Conservation (phyloP, 2,888 invertebrate species). For the Callimorpha dominula region DNA sequence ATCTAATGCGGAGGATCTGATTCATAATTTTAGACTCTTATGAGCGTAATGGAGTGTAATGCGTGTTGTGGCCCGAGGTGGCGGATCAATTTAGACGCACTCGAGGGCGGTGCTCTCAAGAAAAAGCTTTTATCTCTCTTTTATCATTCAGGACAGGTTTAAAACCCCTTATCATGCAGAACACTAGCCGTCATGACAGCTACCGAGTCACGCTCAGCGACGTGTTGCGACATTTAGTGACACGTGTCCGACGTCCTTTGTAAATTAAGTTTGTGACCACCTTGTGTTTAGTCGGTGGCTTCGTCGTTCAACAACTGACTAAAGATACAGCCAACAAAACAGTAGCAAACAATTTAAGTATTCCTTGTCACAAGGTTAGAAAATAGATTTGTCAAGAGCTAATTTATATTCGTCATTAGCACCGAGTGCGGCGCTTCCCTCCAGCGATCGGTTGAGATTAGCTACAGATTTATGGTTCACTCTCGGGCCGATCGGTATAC, state of each 20-base stretch:
- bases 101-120: slow-evolving; percentile 32
- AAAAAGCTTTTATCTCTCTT: slow-evolving; percentile 62
- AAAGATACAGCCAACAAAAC: neutral
- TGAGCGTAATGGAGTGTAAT: slow-evolving; percentile 40
- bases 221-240: slow-evolving; percentile 19
- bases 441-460: slow-evolving; percentile 32
- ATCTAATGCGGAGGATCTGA: slow-evolving; percentile 22
- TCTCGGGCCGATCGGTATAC: slow-evolving; percentile 22
- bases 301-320: slow-evolving; percentile 7
- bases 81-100: slow-evolving; percentile 41
- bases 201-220: slow-evolving; percentile 23
- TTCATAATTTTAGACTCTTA: slow-evolving; percentile 7
- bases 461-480: slow-evolving; percentile 35
- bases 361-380: slow-evolving; percentile 9
- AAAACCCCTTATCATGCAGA: slow-evolving; percentile 2
- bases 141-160: slow-evolving; percentile 56
- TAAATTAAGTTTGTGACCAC: slow-evolving; percentile 24
- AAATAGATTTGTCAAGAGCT: slow-evolving; percentile 27
- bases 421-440: slow-evolving; percentile 24
- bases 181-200: slow-evolving; percentile 11
- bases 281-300: slow-evolving; percentile 10
- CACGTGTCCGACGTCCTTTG: slow-evolving; percentile 14
- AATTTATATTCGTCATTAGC: slow-evolving; percentile 39
- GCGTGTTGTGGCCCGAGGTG: slow-evolving; percentile 21
- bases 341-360: neutral